Percentiles rank a stretch among this genome's conserved stretches.
Conservation (phyloP, 2,113 vertebrate species). For the Microcebus lehilahytsara region DNA sequence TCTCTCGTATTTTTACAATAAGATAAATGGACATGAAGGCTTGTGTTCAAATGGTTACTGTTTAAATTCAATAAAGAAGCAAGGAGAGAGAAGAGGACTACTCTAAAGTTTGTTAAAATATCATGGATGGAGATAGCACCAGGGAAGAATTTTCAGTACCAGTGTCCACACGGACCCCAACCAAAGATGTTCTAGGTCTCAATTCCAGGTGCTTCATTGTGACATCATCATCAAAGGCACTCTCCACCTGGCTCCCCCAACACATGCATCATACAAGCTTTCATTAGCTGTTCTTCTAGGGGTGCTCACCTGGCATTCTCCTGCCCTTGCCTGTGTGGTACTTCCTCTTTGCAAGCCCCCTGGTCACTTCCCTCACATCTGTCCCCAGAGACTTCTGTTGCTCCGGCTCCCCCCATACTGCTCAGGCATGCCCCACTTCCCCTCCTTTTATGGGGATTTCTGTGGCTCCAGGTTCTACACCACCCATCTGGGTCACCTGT, state of each 20-base stretch:
- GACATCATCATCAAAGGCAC: not conserved
- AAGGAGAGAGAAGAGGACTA: not conserved
- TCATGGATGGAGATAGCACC: not conserved
- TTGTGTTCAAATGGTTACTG: not conserved
- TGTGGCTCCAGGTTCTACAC: not conserved
- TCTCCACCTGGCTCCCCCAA: rapidly evolving
- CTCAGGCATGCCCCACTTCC: not conserved
- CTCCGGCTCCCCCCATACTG: not conserved
- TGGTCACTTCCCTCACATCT: not conserved
- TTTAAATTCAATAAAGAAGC: not conserved
- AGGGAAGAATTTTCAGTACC: not conserved
- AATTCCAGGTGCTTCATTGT: not conserved
- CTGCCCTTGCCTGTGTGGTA: not conserved
- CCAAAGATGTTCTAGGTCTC: not conserved
- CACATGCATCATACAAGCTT: not conserved
- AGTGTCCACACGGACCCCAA: not conserved
- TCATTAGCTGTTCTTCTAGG: rapidly evolving
- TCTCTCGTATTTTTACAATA: not conserved
- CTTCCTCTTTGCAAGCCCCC: not conserved
- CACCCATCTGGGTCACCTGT: not conserved
- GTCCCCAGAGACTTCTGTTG: not conserved
- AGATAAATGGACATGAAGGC: not conserved
- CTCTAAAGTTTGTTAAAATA: not conserved
- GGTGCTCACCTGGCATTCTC: rapidly evolving
- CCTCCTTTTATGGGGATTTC: not conserved